These are phyloP conservation scores for Brachyopa scutellaris DNA, from an alignment of 2,888 invertebrate species.

Conservation along the genomic window DNA sequence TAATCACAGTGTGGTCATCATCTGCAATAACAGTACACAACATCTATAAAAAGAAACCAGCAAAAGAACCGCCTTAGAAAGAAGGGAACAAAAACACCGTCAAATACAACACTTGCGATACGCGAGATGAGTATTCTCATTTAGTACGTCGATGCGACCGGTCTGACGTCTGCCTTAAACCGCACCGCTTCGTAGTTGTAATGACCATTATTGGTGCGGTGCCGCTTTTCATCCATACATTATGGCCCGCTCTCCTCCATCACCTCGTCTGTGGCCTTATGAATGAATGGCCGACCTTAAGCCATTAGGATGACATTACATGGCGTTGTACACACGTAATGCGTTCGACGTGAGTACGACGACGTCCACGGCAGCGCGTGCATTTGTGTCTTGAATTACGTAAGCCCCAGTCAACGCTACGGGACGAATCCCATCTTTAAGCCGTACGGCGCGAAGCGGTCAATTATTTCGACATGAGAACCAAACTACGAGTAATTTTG, in stretches of 20 bases:
- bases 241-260: not conserved
- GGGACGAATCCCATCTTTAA: slow-evolving; percentile 15
- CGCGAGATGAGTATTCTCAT: slow-evolving; percentile 20
- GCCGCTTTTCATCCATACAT: not conserved
- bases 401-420: slow-evolving; percentile 13
- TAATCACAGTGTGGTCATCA: slow-evolving; percentile 38
- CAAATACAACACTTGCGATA: slow-evolving; percentile 46
- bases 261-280: slow-evolving; percentile 25
- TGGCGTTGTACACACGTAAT: slow-evolving; percentile 60
- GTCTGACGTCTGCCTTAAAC: slow-evolving; percentile 35
- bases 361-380: not conserved
- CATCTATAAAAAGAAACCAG: slow-evolving; percentile 29
- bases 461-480: slow-evolving; percentile 36
- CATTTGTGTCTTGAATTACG: slow-evolving; percentile 20
- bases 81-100: slow-evolving; percentile 35
- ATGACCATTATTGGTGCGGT: slow-evolving; percentile 34
- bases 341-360: slow-evolving; percentile 43
- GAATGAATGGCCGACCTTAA: slow-evolving; percentile 71
- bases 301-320: slow-evolving; percentile 67
- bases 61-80: slow-evolving; percentile 14
- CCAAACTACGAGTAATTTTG: slow-evolving; percentile 29
- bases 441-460: not conserved
- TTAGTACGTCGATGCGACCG: slow-evolving; percentile 33
- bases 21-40: slow-evolving; percentile 54
- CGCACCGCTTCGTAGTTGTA: slow-evolving; percentile 7